Percentiles rank a stretch among this genome's conserved stretches.
Evolutionary conservation across 1,140 invertebrate genomes (phyloP).

Genomic region (Melanaphis sacchari): DNA sequence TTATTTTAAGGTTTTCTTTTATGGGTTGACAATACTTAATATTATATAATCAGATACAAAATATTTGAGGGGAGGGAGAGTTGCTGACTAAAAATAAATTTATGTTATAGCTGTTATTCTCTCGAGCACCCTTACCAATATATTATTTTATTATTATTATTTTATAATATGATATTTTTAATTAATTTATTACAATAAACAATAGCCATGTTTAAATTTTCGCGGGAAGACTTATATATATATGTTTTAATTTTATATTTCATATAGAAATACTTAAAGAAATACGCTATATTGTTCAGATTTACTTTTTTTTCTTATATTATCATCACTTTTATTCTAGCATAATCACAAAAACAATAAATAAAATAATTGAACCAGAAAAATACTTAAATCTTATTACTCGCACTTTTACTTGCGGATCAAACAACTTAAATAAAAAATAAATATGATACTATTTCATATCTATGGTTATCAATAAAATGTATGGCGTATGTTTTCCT

Average conservation of each 20-base stretch:
- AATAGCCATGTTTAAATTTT: not conserved
- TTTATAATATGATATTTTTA: not conserved
- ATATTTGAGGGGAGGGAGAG: too few species aligned
- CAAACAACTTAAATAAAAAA: not conserved
- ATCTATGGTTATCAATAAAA: not conserved
- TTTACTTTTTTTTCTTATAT: not conserved
- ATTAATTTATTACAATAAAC: not conserved
- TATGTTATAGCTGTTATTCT: too few species aligned
- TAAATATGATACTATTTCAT: not conserved
- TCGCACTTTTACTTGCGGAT: not conserved
- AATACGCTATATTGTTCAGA: not conserved
- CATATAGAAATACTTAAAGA: not conserved
- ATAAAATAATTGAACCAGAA: not conserved
- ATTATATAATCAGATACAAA: too few species aligned
- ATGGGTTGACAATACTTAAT: too few species aligned
- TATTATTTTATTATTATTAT: too few species aligned
- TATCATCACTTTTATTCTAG: not conserved
- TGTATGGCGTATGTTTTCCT: not conserved
- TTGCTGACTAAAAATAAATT: too few species aligned
- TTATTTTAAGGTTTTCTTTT: too few species aligned
- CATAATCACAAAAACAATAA: not conserved
- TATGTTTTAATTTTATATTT: not conserved
- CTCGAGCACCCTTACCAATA: too few species aligned
- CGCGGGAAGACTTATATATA: not conserved
- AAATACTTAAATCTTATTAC: slow-evolving; percentile 14